These are phyloP conservation scores for Drosophila miranda DNA, from an alignment of 1,140 invertebrate genomes.

Conservation along the genomic window DNA sequence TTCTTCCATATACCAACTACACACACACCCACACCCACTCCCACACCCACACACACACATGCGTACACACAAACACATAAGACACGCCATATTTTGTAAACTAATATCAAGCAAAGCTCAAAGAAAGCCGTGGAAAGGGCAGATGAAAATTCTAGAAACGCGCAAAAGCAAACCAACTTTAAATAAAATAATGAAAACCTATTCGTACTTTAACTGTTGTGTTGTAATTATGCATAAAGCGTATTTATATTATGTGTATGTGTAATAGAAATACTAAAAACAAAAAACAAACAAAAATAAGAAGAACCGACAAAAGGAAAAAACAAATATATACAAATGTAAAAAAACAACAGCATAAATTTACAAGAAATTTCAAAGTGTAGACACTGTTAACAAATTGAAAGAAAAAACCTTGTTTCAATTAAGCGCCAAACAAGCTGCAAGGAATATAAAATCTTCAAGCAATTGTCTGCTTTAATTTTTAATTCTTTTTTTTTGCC, in stretches of 20 bases:
- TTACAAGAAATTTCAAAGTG: slow-evolving; percentile 57
- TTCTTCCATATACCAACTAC: slow-evolving; percentile 71
- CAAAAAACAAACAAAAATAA: slow-evolving; percentile 35
- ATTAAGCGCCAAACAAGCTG: slow-evolving; percentile 40
- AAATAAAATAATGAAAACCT: slow-evolving; percentile 46
- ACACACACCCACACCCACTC: slow-evolving; percentile 41
- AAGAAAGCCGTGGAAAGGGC: slow-evolving; percentile 48
- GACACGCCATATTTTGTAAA: slow-evolving; percentile 35
- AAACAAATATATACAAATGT: slow-evolving; percentile 35
- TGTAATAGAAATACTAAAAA: slow-evolving; percentile 55
- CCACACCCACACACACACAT: slow-evolving; percentile 18
- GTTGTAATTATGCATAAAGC: slow-evolving; percentile 80
- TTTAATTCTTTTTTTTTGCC: background rate
- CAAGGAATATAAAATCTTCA: slow-evolving; percentile 24
- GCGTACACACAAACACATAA: slow-evolving; percentile 24
- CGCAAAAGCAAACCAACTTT: slow-evolving; percentile 34
- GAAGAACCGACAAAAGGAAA: slow-evolving; percentile 45
- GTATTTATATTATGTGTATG: slow-evolving; percentile 80
- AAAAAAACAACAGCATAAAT: slow-evolving; percentile 35
- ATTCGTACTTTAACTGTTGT: slow-evolving; percentile 81
- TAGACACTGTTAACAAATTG: slow-evolving; percentile 61
- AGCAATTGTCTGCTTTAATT: slow-evolving; percentile 33
- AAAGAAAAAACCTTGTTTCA: slow-evolving; percentile 29
- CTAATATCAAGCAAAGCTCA: slow-evolving; percentile 62
- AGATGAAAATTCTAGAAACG: slow-evolving; percentile 23